Evolutionary conservation across 2,888 invertebrate genomes (phyloP), one percentile per base, ranked within the genome.

Genomic region (Aelia acuminata): DNA sequence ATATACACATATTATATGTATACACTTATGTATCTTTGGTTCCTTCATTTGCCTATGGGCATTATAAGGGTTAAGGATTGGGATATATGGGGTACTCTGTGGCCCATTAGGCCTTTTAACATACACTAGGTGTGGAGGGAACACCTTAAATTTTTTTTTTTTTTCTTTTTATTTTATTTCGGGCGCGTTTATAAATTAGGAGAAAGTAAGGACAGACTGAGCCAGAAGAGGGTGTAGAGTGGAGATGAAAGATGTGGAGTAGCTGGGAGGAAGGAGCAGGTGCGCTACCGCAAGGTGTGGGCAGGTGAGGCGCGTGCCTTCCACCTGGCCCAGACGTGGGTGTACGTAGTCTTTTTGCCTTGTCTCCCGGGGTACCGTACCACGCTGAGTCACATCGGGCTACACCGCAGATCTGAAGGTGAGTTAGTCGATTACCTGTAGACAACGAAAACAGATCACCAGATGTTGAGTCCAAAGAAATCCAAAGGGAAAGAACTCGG

Each of bases 291-390:
- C 80, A 80, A 80, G 80, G 80, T 80, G 80, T 15, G 31, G 70
- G 31, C 31, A 43, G 75, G 35, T 11, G 20, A 39, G 80, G 80
- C 80, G 80, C 80, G 80, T 80, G 80, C 80, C 80, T n/a, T n/a
- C 80, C 80, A 80, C 35, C 80, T 80, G 80, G 43, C n/a, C 11
- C 43, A 22, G 43, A 11, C 80, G 80, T 80, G 80, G 80, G 80
- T 80, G 80, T 80, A 3, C 43, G 63, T 70, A 4, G 63, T 70
- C 63, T 35, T 70, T 70, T 70, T 70, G 31, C 35, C 13, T 18
- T 5, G 18, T 8, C 63, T 35, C 5, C 35, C 31, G 18, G 35
- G 31, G 63, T 70, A 70, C 63, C 63, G 63, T 70, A 70, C 63
- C 31, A 15, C 20, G 13, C 63, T 70, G 63, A 70, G 18, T 70